These are phyloP conservation scores for Resseliella maxima DNA, from an alignment of 2,888 invertebrate species.

Conservation along the genomic window DNA sequence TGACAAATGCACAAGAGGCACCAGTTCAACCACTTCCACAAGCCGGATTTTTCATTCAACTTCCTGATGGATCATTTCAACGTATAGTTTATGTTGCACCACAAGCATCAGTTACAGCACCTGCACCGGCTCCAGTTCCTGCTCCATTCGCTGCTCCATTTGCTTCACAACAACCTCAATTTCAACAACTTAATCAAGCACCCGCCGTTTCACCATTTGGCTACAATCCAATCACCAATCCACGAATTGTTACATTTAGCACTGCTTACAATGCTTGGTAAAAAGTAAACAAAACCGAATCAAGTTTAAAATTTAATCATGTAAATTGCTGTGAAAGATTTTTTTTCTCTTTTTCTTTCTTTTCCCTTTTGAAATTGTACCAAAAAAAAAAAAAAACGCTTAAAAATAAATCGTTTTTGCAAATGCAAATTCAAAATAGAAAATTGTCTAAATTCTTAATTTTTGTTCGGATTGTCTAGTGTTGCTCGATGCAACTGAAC, in stretches of 20 bases:
- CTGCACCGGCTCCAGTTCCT: background rate
- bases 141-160: slow-evolving; percentile 27
- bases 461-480: background rate
- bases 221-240: slow-evolving; percentile 38
- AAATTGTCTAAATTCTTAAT: slow-evolving; percentile 2
- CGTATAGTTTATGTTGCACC: slow-evolving; percentile 55
- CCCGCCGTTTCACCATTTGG: background rate
- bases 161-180: background rate
- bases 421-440: background rate
- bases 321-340: background rate
- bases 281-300: background rate
- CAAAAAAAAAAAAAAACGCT: background rate
- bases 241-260: slow-evolving; percentile 47
- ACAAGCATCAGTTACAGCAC: slow-evolving; percentile 5
- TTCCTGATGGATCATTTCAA: slow-evolving; percentile 56
- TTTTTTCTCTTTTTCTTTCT: background rate
- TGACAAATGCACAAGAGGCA: background rate
- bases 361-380: too few relatives aligned
- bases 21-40: background rate
- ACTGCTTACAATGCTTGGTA: slow-evolving; percentile 55
- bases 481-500: background rate
- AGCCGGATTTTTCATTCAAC: slow-evolving; percentile 55
- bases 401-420: background rate
- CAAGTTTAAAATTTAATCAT: too few relatives aligned
- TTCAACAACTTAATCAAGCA: slow-evolving; percentile 7